A percentile compares a stretch with the other conserved stretches of the same genome.
phyloP scores from a whole-genome alignment of 2,797 vertebrate species.

The Chelmon rostratus region DNA sequence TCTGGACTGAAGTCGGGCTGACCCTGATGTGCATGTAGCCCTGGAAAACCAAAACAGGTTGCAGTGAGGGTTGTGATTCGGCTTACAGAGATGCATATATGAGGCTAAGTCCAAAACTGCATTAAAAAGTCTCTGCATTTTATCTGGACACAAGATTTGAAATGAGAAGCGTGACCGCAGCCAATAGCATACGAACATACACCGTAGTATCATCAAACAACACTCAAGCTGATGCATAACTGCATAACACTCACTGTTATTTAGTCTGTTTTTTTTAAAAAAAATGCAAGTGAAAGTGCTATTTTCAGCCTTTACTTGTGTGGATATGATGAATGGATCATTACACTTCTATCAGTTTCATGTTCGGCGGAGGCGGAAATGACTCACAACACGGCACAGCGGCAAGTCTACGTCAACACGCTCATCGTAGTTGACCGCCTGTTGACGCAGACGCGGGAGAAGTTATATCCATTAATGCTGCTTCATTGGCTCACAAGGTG shows the following conservation, averaged over 20 bases:
- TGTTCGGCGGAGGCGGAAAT: conserved; percentile 4
- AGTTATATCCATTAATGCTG: conserved; percentile 16
- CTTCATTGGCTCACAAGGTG: conserved; percentile 33
- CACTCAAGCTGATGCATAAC: neutral
- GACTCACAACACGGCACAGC: neutral
- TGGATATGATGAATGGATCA: neutral
- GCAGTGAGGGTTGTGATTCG: neutral
- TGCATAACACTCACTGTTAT: neutral
- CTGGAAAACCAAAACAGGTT: neutral
- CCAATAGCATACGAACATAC: neutral
- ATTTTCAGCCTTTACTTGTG: neutral
- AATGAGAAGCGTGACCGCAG: neutral
- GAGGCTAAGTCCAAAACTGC: neutral
- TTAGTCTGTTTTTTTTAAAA: too few species aligned
- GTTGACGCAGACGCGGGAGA: conserved; percentile 14
- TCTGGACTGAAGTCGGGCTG: neutral
- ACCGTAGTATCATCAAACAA: too few species aligned
- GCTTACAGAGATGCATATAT: neutral
- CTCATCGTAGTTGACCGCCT: neutral
- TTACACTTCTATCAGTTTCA: neutral
- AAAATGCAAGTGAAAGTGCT: neutral
- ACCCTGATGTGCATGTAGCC: neutral
- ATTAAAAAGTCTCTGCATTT: conserved; percentile 6
- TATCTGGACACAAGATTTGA: neutral
- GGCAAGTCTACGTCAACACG: neutral